Conservation (phyloP, 1,140 invertebrate genomes). For the Nephila pilipes region DNA sequence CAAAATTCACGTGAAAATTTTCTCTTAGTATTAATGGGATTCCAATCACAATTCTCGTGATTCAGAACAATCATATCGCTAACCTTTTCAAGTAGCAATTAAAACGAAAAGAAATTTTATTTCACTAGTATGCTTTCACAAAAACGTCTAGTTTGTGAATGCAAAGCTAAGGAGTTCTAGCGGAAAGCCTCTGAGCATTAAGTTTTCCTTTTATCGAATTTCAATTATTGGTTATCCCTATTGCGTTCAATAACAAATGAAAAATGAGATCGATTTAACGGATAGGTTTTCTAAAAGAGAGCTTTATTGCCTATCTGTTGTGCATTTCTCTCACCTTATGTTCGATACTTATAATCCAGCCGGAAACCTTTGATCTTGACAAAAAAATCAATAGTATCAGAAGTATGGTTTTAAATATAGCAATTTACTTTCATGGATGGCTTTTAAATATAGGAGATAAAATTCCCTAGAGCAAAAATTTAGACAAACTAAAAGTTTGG, state of each 20-base stretch:
- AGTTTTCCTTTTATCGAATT: constrained; percentile 7
- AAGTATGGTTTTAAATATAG: neutral
- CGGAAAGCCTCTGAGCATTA: neutral
- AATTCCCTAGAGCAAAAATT: neutral
- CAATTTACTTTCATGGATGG: neutral
- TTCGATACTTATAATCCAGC: neutral
- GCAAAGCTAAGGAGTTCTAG: neutral
- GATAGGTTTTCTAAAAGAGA: neutral
- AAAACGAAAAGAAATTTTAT: neutral
- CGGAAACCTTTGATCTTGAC: neutral
- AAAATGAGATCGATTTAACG: constrained; percentile 18
- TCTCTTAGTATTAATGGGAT: too few species aligned
- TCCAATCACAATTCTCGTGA: too few species aligned
- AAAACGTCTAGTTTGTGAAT: neutral
- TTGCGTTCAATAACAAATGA: constrained; percentile 27
- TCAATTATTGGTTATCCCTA: constrained; percentile 29
- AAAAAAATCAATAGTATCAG: neutral
- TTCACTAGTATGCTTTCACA: neutral
- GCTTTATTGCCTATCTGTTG: neutral
- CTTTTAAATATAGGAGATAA: neutral
- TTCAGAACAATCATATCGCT: too few species aligned
- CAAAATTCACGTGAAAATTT: too few species aligned
- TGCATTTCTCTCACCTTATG: neutral
- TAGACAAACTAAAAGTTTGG: neutral
- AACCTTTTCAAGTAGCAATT: neutral